phyloP scores from a whole-genome alignment of 2,888 invertebrate genomes.

The Drosophila suboccidentalis region DNA sequence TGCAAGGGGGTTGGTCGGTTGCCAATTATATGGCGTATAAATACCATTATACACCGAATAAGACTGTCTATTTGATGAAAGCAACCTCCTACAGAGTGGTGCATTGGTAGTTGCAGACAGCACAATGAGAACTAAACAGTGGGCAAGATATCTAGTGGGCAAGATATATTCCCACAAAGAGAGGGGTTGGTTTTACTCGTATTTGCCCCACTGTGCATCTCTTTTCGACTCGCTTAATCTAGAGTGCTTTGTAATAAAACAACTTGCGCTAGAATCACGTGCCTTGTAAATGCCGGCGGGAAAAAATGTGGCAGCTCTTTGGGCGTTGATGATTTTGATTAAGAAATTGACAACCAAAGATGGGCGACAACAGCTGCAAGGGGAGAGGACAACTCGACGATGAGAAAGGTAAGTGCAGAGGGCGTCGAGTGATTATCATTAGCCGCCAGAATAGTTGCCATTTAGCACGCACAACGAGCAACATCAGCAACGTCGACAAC shows the following conservation, averaged over 20 bases:
- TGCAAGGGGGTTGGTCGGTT: no score
- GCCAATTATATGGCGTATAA: slow-evolving; percentile 56
- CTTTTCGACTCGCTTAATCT: background rate
- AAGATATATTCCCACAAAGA: no score
- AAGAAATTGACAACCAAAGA: slow-evolving; percentile 49
- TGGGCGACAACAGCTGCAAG: background rate
- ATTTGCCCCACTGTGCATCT: background rate
- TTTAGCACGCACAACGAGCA: slow-evolving; percentile 73
- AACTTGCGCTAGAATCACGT: slow-evolving; percentile 36
- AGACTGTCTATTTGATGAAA: slow-evolving; percentile 47
- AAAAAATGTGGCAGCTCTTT: slow-evolving; percentile 19
- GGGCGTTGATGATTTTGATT: slow-evolving; percentile 44
- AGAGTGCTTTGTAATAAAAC: slow-evolving; percentile 39
- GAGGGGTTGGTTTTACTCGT: no score
- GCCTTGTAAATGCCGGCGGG: slow-evolving; percentile 6
- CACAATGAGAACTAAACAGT: background rate
- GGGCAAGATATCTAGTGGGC: background rate
- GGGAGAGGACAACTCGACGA: background rate
- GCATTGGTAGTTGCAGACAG: slow-evolving; percentile 3
- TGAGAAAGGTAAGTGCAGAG: slow-evolving; percentile 30
- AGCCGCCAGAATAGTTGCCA: slow-evolving; percentile 72
- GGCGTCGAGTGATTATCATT: slow-evolving; percentile 76
- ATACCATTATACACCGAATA: slow-evolving; percentile 44
- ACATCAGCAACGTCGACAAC: slow-evolving; percentile 23
- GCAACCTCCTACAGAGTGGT: background rate